Evolutionary conservation across 2,113 vertebrate genomes (phyloP), one percentile per base, ranked within the genome.

Genomic region (Blennius ocellaris): DNA sequence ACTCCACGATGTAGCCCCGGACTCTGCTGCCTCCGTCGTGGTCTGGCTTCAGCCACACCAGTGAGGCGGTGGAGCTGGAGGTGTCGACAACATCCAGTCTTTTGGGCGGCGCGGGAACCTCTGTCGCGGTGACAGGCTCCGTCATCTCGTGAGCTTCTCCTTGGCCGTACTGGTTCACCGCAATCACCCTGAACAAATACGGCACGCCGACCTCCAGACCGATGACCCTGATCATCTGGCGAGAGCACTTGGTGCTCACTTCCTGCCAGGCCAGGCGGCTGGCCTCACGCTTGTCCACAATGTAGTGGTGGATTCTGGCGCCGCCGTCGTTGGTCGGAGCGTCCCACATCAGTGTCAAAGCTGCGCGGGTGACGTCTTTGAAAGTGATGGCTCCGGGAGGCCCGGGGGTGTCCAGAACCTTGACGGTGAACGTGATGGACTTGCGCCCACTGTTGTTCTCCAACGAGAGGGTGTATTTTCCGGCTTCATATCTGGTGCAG

Each of bases 31-130:
- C 98, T 88, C 98, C 98, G 64, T 99, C 98, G 15, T 99, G 97
- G 37, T 99, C 98, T 53, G 98, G 97, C 85, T 99, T 98, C 83
- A 98, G 91, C 98, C 98, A 99, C 72, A 96, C 96, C 87, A 99
- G 92, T 36, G 94, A 95, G 39, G 94, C 97, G 12, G 96, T 95
- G 55, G 96, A 96, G 80, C 92, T 96, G 61, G 94, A 96, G 47
- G 97, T 99, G 84, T 99, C 98, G 8, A 98, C 88, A 15, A 99
- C 88, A 87, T 99, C 97, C 45, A 99, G 87, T 89, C 97, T 95
- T 83, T 96, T 98, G 16, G 98, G 98, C 75, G 97, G 96, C 68
- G 96, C 96, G 44, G 97, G 97, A 87, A 98, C 97, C 92, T 98
- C 98, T 0, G 97, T 99, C 70, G 98, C 97, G 73, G 96, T 85